Percentiles rank a stretch among this genome's conserved stretches.
These are phyloP conservation scores for Tribolium freemani DNA, from an alignment of 2,888 invertebrate species.

Conservation along the genomic window DNA sequence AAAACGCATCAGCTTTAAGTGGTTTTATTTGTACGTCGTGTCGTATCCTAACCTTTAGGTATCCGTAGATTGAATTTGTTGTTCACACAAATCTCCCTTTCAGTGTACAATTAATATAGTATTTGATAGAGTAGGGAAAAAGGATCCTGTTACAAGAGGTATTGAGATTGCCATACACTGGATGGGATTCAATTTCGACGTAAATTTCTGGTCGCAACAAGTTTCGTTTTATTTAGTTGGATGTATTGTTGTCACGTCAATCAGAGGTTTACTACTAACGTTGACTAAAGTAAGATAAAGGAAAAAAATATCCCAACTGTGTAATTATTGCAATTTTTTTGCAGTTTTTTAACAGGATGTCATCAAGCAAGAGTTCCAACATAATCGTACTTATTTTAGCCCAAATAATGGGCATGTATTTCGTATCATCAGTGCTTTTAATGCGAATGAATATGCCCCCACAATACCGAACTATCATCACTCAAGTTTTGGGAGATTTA, in stretches of 20 bases:
- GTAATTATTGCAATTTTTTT: conserved; percentile 61
- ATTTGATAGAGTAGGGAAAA: conserved; percentile 98
- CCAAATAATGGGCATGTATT: conserved; percentile 99
- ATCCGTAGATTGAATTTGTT: background rate
- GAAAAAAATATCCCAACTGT: background rate
- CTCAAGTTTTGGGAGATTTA: conserved; percentile 93
- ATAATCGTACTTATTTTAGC: conserved; percentile 96
- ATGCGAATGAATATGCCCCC: conserved; percentile 99
- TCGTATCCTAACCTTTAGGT: too few relatives aligned
- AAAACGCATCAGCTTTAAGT: too few relatives aligned
- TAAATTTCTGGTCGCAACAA: conserved; percentile 99
- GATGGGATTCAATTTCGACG: conserved; percentile 95
- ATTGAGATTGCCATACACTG: conserved; percentile 97
- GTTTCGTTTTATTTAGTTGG: conserved; percentile 97
- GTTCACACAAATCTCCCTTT: conserved; percentile 58
- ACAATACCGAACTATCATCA: conserved; percentile 94
- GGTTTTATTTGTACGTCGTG: too few relatives aligned
- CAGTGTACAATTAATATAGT: conserved; percentile 98
- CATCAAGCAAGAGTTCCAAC: conserved; percentile 98
- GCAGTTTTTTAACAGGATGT: conserved; percentile 99
- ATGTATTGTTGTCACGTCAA: conserved; percentile 98
- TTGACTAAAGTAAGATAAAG: conserved; percentile 86
- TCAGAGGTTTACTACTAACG: conserved; percentile 94
- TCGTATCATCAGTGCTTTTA: conserved; percentile 95
- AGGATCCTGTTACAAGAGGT: conserved; percentile 97